phyloP scores from a whole-genome alignment of 2,797 vertebrate species.

The Myripristis murdjan region DNA sequence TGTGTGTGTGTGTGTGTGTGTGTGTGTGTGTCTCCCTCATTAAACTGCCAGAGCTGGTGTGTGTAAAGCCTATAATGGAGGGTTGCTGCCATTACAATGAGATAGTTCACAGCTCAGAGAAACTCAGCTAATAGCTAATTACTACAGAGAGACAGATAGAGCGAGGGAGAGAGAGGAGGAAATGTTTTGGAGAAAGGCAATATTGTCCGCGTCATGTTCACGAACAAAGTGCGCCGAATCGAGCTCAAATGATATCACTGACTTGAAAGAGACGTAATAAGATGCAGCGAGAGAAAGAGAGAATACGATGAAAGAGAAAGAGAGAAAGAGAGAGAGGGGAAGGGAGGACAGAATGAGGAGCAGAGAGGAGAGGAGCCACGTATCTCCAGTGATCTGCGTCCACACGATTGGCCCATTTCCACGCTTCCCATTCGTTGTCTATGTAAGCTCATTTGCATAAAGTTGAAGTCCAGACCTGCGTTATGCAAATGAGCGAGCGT shows the following conservation, averaged over 20 bases:
- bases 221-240: slow-evolving; percentile 33
- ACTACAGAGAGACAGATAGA: slow-evolving; percentile 47
- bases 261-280: too few species aligned
- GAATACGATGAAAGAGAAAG: not conserved
- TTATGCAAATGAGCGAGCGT: too few species aligned
- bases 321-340: not conserved
- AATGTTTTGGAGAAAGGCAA: slow-evolving; percentile 3
- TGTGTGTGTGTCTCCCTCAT: slow-evolving; percentile 59
- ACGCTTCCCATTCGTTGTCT: too few species aligned
- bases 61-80: slow-evolving; percentile 64
- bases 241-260: too few species aligned
- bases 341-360: not conserved
- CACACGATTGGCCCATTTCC: too few species aligned
- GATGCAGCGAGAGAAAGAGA: not conserved
- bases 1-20: too few species aligned
- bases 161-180: slow-evolving; percentile 14
- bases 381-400: too few species aligned
- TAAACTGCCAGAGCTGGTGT: slow-evolving; percentile 44
- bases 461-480: too few species aligned
- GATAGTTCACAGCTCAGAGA: slow-evolving; percentile 70
- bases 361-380: not conserved
- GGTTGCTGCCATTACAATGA: slow-evolving; percentile 71
- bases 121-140: slow-evolving; percentile 76
- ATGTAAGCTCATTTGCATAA: too few species aligned
- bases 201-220: slow-evolving; percentile 18